Percentiles rank a stretch among this genome's conserved stretches.
phyloP scores from a whole-genome alignment of 2,797 vertebrate genomes.

The Anniella stebbinsi region DNA sequence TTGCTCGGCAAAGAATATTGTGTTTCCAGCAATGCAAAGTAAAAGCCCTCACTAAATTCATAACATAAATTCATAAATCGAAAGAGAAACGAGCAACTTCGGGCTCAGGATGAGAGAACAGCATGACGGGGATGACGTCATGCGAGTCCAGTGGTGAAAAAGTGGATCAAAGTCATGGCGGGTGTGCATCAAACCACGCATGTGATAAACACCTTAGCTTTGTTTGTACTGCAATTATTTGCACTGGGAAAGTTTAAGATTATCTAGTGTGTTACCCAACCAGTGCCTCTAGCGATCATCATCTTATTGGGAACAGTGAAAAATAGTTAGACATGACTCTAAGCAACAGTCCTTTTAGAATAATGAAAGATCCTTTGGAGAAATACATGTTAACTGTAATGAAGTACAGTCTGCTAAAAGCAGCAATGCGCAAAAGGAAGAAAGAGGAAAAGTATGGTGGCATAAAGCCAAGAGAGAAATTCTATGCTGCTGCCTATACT shows the following conservation, averaged over 20 bases:
- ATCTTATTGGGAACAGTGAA: background rate
- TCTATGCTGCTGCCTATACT: background rate
- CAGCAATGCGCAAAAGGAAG: background rate
- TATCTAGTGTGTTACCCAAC: background rate
- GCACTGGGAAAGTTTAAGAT: background rate
- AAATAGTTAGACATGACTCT: background rate
- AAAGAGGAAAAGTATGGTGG: background rate
- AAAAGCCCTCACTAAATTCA: too few relatives aligned
- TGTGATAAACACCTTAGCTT: too few relatives aligned
- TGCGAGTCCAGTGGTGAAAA: too few relatives aligned
- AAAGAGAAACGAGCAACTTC: too few relatives aligned
- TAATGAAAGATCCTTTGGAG: background rate
- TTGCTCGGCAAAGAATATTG: too few relatives aligned
- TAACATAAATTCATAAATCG: too few relatives aligned
- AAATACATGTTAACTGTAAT: background rate
- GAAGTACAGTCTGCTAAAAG: background rate
- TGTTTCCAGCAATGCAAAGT: too few relatives aligned
- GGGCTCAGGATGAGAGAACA: too few relatives aligned
- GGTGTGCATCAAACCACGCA: too few relatives aligned
- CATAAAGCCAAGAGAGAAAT: background rate
- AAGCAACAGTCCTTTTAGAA: background rate
- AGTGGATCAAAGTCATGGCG: too few relatives aligned
- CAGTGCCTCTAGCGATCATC: background rate
- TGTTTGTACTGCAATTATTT: background rate
- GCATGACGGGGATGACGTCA: too few relatives aligned